These are phyloP conservation scores for Semaprochilodus insignis DNA, from an alignment of 2,797 vertebrate species.

Conservation along the genomic window DNA sequence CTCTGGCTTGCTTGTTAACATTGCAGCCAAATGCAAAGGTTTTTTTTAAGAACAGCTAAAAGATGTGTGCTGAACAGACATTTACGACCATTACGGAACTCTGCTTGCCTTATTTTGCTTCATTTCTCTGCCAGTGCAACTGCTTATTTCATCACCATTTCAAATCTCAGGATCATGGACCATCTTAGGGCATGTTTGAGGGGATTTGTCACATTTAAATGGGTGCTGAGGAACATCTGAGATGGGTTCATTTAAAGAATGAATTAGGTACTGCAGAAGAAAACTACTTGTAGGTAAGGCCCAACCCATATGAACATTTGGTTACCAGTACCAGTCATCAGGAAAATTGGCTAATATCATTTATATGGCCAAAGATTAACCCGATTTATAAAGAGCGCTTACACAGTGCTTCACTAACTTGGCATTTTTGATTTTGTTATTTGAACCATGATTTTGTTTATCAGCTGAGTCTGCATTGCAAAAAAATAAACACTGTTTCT, in stretches of 20 bases:
- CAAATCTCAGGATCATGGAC: slow-evolving; percentile 17
- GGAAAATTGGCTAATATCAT: too few species aligned
- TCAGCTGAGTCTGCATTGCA: too few species aligned
- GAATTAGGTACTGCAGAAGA: background rate
- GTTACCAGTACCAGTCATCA: background rate
- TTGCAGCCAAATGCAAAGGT: background rate
- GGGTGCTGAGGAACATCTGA: background rate
- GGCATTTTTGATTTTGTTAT: too few species aligned
- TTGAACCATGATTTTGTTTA: too few species aligned
- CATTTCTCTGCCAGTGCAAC: slow-evolving; percentile 2
- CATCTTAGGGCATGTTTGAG: background rate
- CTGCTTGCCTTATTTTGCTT: background rate
- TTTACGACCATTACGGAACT: slow-evolving; percentile 1
- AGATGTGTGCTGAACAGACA: background rate
- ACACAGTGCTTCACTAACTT: too few species aligned
- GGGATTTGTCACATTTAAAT: slow-evolving; percentile 1
- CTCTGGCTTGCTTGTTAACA: background rate
- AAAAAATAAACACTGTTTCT: too few species aligned
- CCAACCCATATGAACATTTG: background rate
- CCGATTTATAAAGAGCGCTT: too few species aligned
- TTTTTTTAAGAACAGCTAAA: background rate
- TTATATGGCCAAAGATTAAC: too few species aligned
- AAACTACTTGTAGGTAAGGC: background rate
- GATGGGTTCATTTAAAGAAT: background rate
- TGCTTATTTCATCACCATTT: slow-evolving; percentile 32